Percentiles rank a stretch among this genome's conserved stretches.
Conservation (phyloP, 2,113 vertebrate genomes). For the Opisthocomus hoazin region DNA sequence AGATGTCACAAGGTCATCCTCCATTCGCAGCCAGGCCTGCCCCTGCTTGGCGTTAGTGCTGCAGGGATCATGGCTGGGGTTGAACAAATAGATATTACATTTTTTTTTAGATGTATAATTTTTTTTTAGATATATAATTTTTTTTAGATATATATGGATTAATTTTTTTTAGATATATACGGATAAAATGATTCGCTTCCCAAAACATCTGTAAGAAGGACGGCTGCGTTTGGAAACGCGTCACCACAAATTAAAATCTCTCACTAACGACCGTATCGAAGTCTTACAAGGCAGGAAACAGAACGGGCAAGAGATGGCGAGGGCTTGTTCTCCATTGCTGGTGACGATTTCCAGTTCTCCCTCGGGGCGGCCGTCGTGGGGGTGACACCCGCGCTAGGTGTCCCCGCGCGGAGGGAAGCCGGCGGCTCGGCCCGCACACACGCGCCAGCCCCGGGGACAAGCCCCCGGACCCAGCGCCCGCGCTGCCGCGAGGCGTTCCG, state of each 20-base stretch:
- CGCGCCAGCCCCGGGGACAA: too few species aligned
- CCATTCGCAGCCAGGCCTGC: neutral
- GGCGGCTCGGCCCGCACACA: too few species aligned
- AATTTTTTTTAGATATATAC: neutral
- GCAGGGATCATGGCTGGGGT: neutral
- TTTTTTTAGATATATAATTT: too few species aligned
- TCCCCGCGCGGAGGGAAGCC: too few species aligned
- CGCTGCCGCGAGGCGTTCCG: accelerated
- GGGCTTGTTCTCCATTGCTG: neutral
- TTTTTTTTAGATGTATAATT: neutral
- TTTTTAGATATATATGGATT: too few species aligned
- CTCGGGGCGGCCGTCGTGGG: accelerated
- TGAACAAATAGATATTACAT: neutral
- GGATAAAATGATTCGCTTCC: neutral
- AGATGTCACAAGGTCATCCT: neutral
- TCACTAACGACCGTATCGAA: neutral
- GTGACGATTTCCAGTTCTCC: neutral
- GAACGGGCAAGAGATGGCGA: neutral
- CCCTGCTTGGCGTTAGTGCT: neutral
- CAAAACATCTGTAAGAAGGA: neutral
- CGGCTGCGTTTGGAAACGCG: neutral
- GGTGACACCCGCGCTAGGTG: neutral
- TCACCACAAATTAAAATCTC: neutral
- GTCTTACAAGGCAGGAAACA: neutral
- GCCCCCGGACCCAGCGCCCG: neutral